Percentiles rank a stretch among this genome's conserved stretches.
Conservation (phyloP, 1,140 invertebrate genomes). For the Danaus plexippus region DNA sequence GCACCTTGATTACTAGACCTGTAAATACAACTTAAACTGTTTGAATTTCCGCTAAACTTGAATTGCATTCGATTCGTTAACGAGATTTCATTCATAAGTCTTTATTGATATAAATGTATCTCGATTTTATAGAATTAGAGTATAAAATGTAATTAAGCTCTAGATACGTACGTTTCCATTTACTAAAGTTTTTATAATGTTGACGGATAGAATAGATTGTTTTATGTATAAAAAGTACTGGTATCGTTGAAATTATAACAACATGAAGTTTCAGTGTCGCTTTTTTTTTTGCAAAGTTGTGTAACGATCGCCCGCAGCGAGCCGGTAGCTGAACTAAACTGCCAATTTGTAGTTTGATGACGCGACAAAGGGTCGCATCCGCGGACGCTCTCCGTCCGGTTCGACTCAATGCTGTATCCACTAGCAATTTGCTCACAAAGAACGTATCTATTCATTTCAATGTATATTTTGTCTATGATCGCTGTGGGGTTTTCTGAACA, state of each 20-base stretch:
- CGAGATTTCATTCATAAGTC: too few species aligned
- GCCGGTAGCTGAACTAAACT: slow-evolving; percentile 29
- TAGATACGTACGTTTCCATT: too few species aligned
- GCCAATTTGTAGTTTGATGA: slow-evolving; percentile 56
- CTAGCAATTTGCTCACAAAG: slow-evolving; percentile 30
- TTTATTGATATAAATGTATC: too few species aligned
- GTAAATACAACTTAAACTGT: slow-evolving; percentile 21
- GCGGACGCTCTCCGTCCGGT: slow-evolving; percentile 17
- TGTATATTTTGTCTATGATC: slow-evolving; percentile 25
- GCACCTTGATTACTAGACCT: slow-evolving; percentile 21
- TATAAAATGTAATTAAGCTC: too few species aligned
- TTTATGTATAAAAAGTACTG: not conserved
- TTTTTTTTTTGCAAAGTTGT: slow-evolving; percentile 16
- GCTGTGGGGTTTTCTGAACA: slow-evolving; percentile 17
- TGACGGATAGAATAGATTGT: too few species aligned
- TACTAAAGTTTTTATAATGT: too few species aligned
- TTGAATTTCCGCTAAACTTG: slow-evolving; percentile 13
- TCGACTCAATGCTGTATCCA: slow-evolving; percentile 28
- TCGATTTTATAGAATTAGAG: too few species aligned
- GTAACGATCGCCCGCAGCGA: slow-evolving; percentile 30
- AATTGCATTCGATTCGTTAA: slow-evolving; percentile 1
- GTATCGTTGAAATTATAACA: slow-evolving; percentile 16
- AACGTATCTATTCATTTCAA: slow-evolving; percentile 26
- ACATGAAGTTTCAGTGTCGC: slow-evolving; percentile 22
- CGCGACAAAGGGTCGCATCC: slow-evolving; percentile 30